Conservation (phyloP, 2,113 vertebrate species). For the Lamprologus tigripictilis region DNA sequence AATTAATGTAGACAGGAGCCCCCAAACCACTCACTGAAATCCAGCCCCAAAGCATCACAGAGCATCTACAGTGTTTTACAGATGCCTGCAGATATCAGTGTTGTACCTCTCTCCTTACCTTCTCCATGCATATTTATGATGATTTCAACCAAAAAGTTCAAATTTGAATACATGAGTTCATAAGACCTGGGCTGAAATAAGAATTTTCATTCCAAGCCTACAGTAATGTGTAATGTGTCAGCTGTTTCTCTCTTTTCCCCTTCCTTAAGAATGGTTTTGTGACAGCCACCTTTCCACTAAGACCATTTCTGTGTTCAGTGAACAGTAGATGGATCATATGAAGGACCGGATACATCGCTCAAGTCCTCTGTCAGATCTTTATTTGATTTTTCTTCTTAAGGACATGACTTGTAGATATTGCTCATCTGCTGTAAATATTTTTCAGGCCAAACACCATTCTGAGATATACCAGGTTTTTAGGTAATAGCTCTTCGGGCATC, state of each 20-base stretch:
- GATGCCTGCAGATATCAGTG: neutral
- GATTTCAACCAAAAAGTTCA: neutral
- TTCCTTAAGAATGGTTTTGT: neutral
- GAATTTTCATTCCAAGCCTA: neutral
- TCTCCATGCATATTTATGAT: neutral
- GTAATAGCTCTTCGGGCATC: neutral
- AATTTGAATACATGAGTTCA: neutral
- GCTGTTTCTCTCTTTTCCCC: neutral
- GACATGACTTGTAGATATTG: neutral
- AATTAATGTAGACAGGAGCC: neutral
- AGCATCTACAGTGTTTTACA: neutral
- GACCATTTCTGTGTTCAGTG: neutral
- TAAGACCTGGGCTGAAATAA: neutral
- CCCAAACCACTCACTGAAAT: neutral
- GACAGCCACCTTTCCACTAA: neutral
- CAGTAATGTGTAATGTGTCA: neutral
- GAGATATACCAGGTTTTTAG: neutral
- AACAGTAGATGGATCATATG: neutral
- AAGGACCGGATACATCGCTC: neutral
- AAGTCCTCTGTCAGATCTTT: neutral
- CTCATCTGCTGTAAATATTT: neutral
- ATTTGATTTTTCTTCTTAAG: neutral
- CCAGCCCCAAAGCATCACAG: neutral
- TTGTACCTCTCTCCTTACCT: neutral
- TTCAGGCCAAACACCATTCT: neutral